phyloP scores from a whole-genome alignment of 2,113 vertebrate species.

The Mastomys natalensis region DNA sequence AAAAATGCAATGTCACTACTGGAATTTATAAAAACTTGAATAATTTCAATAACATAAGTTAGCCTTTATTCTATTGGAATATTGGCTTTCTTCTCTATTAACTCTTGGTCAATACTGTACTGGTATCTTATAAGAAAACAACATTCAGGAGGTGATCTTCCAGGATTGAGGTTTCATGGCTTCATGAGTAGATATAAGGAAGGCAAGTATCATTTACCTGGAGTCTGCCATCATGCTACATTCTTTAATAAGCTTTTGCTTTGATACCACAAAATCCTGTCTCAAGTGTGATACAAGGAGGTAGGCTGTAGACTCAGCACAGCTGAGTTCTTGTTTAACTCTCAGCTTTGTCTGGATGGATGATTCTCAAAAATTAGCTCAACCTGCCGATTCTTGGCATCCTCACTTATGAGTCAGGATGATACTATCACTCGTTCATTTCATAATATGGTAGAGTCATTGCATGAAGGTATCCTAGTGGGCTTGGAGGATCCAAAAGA shows the following conservation, averaged over 20 bases:
- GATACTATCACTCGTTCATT: background rate
- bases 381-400: background rate
- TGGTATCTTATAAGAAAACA: constrained; percentile 30
- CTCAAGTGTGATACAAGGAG: background rate
- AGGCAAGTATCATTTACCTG: background rate
- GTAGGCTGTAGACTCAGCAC: background rate
- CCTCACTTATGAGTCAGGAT: background rate
- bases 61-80: background rate
- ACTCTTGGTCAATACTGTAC: background rate
- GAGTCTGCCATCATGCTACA: background rate
- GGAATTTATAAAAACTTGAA: background rate
- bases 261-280: background rate
- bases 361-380: constrained; percentile 26
- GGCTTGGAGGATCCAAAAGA: background rate
- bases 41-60: background rate
- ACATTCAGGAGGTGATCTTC: background rate
- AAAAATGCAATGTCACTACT: background rate
- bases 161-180: background rate
- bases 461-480: background rate
- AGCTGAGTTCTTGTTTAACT: constrained; percentile 7
- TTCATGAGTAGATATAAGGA: background rate
- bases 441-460: background rate
- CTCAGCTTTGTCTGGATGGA: background rate
- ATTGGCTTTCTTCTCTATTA: background rate
- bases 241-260: background rate